Conservation (phyloP, 2,888 invertebrate genomes). For the Spodoptera picta region DNA sequence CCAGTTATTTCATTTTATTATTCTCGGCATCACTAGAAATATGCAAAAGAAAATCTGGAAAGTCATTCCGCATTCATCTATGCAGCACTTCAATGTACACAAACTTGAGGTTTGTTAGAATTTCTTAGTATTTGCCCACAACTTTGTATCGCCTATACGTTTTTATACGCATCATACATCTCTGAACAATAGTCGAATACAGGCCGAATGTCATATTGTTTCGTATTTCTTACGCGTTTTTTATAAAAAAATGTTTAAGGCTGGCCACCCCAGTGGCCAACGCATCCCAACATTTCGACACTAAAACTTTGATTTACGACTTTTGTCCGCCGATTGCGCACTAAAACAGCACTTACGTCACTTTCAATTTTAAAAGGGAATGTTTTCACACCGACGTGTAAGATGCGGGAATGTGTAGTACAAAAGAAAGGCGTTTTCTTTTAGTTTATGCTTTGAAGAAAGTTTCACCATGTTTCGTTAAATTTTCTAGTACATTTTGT, state of each 20-base stretch:
- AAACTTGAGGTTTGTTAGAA: conserved; percentile 21
- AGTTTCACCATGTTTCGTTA: too few relatives aligned
- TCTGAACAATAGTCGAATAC: conserved; percentile 80
- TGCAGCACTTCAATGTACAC: too few relatives aligned
- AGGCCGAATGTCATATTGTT: conserved; percentile 83
- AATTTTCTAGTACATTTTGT: too few relatives aligned
- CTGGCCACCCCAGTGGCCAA: conserved; percentile 87
- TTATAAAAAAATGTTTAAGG: conserved; percentile 64
- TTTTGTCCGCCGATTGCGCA: conserved; percentile 86
- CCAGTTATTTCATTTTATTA: too few relatives aligned
- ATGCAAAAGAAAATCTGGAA: too few relatives aligned
- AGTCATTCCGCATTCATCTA: too few relatives aligned
- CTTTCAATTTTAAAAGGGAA: conserved; percentile 87
- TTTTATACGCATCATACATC: conserved; percentile 69
- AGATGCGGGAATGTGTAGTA: background rate
- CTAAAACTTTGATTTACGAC: conserved; percentile 88
- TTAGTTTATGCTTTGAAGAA: too few relatives aligned
- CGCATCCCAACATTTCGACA: conserved; percentile 88
- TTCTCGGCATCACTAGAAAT: too few relatives aligned
- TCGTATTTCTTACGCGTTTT: conserved; percentile 73
- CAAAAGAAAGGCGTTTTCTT: too few relatives aligned
- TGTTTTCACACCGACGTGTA: conserved; percentile 71
- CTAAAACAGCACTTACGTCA: conserved; percentile 88
- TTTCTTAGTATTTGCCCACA: conserved; percentile 49
- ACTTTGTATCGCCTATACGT: conserved; percentile 64